Conservation (phyloP, 2,113 vertebrate genomes). For the Cephalopterus ornatus region DNA sequence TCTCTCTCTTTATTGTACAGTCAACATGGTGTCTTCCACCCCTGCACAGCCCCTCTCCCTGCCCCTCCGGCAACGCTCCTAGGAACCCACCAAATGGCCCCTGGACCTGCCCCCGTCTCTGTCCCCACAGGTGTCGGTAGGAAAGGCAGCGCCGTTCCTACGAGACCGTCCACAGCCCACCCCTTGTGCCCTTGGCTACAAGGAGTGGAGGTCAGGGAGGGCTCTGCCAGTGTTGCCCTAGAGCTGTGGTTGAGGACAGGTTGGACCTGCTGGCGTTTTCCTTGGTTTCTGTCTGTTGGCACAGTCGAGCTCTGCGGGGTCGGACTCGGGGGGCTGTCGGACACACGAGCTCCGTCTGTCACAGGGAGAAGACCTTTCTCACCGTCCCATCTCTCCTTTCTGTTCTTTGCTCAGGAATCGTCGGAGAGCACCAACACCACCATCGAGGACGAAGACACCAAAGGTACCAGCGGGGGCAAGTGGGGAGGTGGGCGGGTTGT, state of each 20-base stretch:
- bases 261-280: slow-evolving; percentile 51
- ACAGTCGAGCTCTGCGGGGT: slow-evolving; percentile 50
- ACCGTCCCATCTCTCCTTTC: background rate
- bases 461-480: slow-evolving; percentile 75
- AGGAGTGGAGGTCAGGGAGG: slow-evolving; percentile 52
- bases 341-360: background rate
- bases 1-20: slow-evolving; percentile 69
- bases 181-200: slow-evolving; percentile 29
- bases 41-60: slow-evolving; percentile 59
- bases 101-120: slow-evolving; percentile 36
- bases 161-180: slow-evolving; percentile 27
- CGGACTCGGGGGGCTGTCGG: slow-evolving; percentile 47
- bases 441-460: slow-evolving; percentile 96
- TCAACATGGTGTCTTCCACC: slow-evolving; percentile 74
- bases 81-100: slow-evolving; percentile 31
- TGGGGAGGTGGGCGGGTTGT: background rate
- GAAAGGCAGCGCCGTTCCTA: slow-evolving; percentile 58
- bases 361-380: background rate
- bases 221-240: slow-evolving; percentile 44
- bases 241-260: slow-evolving; percentile 52
- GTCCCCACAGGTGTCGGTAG: slow-evolving; percentile 56
- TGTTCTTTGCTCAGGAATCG: slow-evolving; percentile 87
- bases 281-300: slow-evolving; percentile 50
- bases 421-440: slow-evolving; percentile 98
- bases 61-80: slow-evolving; percentile 48